Conservation (phyloP, 2,797 vertebrate genomes). For the Thamnophis elegans region DNA sequence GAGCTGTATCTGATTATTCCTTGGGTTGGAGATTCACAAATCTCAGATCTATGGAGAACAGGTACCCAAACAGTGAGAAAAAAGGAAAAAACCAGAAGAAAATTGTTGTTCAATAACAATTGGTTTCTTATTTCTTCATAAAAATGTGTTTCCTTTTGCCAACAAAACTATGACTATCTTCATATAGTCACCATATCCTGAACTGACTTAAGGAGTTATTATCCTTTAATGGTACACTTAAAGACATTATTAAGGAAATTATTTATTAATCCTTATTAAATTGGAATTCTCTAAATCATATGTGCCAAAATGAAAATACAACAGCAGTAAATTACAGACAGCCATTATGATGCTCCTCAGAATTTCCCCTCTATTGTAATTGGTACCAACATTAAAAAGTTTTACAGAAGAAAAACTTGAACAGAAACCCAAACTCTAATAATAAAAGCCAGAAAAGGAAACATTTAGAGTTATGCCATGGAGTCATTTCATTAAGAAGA, state of each 20-base stretch:
- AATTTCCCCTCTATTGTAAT: not conserved
- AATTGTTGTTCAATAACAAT: not conserved
- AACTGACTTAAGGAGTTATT: not conserved
- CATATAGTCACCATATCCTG: not conserved
- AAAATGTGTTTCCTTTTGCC: too few relatives aligned
- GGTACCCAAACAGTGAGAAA: too few relatives aligned
- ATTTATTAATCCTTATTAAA: not conserved
- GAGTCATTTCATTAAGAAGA: not conserved
- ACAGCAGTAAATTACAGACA: not conserved
- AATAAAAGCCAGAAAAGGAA: not conserved
- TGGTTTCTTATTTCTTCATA: not conserved
- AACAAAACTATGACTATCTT: not conserved
- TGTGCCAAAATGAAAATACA: not conserved
- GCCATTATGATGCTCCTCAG: too few relatives aligned
- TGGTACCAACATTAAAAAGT: not conserved
- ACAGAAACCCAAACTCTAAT: not conserved
- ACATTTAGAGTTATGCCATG: too few relatives aligned
- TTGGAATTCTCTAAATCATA: not conserved
- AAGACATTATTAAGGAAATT: too few relatives aligned
- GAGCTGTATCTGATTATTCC: too few relatives aligned
- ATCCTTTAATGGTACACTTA: too few relatives aligned
- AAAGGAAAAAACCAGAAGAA: too few relatives aligned
- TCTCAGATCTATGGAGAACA: too few relatives aligned
- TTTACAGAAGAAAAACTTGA: not conserved
- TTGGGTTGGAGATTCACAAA: too few relatives aligned